Evolutionary conservation across 2,888 invertebrate genomes (phyloP).

Genomic region (Pogonocherus hispidulus): DNA sequence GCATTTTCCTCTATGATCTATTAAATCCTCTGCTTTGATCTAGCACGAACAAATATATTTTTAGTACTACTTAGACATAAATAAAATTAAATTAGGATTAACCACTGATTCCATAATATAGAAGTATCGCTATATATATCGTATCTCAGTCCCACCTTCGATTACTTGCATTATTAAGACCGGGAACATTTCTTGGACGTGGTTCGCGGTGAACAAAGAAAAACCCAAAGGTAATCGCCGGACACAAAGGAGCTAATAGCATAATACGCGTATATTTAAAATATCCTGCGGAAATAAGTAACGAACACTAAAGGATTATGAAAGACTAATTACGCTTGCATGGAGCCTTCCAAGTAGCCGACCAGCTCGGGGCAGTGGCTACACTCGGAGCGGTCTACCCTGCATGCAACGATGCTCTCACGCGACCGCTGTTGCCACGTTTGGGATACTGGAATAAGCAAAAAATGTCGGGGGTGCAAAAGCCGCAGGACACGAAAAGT

Average conservation of each 20-base stretch:
- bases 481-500: no score
- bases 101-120: no score
- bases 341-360: constrained; percentile 64
- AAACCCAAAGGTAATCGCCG: constrained; percentile 48
- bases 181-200: constrained; percentile 7
- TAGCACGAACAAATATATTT: no score
- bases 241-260: constrained; percentile 52
- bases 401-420: constrained; percentile 53
- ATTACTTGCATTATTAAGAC: no score
- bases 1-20: no score
- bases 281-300: constrained; percentile 53
- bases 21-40: no score
- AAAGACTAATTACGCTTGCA: constrained; percentile 60
- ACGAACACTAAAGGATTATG: constrained; percentile 55
- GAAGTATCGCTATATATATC: no score
- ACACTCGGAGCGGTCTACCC: constrained; percentile 36
- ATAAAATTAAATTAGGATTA: no score
- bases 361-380: constrained; percentile 53
- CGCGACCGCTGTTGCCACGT: constrained; percentile 39
- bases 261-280: constrained; percentile 55
- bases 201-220: constrained; percentile 32
- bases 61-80: no score
- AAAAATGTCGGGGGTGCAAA: no score
- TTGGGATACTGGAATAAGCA: not conserved
- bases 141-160: no score